Base-by-base conservation (phyloP, 2,113 vertebrate genomes). In the Maccullochella peelii region DNA sequence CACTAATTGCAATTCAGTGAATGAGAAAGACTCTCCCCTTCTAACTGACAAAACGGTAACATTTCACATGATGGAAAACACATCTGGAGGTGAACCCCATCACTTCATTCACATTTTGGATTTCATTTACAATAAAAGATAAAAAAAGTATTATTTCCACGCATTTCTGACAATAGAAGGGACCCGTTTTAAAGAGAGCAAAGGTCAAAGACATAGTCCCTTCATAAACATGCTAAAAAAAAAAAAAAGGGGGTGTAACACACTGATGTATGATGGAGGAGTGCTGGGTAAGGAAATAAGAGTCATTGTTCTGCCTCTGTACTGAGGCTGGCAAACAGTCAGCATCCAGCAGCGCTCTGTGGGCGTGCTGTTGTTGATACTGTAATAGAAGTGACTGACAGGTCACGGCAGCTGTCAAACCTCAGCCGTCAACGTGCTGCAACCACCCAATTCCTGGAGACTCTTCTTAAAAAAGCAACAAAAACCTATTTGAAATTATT, bases 321-420 rank as follows among this genome's bases (percentile, higher is more conserved):
- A 69, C 52, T 21, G 80, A 86, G 84, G 77, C 83, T 80, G 90
- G 89, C 79, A 88, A 89, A 88, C 87, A 88, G 84, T 86, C 86
- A 65, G 86, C 88, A 88, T 89, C 88, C 88, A 82, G 86, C 91
- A 33, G 86, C 21, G 61, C 88, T 88, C 77, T 61, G 91, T 90
- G 86, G 86, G 91, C 42, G 86, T 23, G 67, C 82, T 88, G 88
- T 18, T 84, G 89, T 82, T 90, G 89, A 92, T 87, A 92, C 88
- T 85, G 89, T 90, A 91, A 88, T 87, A 87, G 68, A 84, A 82
- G 68, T 91, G 91, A 91, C 63, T 90, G 91, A 91, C 89, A 80
- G 88, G 86, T 86, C 89, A 89, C 69, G 71, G 82, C 88, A 82
- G 84, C 86, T 87, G 88, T 87, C 89, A 87, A 80, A 82, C 83